A percentile compares a stretch with the other conserved stretches of the same genome.
These are phyloP conservation scores for Ectropis grisescens DNA, from an alignment of 1,140 invertebrate species.

Conservation along the genomic window DNA sequence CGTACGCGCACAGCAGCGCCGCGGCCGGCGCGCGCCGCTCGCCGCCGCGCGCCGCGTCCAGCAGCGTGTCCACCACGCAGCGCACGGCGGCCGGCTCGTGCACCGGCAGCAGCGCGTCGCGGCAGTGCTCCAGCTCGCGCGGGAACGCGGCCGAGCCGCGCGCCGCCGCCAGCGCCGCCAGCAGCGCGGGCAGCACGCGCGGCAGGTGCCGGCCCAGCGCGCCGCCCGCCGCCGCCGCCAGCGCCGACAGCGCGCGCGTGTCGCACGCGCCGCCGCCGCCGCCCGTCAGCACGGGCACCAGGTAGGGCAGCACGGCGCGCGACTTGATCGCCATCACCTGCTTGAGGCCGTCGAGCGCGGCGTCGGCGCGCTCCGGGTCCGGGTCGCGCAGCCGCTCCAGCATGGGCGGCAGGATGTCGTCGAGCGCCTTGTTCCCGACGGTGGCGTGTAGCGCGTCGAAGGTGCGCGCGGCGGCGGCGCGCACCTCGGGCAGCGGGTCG, in stretches of 20 bases:
- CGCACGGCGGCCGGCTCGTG: constrained; percentile 89
- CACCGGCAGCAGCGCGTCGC: constrained; percentile 92
- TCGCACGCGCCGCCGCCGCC: constrained; percentile 84
- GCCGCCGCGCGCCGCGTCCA: constrained; percentile 81
- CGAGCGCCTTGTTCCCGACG: constrained; percentile 94
- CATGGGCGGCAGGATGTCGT: constrained; percentile 96
- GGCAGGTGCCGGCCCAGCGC: constrained; percentile 91
- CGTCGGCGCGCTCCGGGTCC: constrained; percentile 81
- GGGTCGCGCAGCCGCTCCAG: constrained; percentile 86
- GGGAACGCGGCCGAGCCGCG: constrained; percentile 78
- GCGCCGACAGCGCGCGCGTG: constrained; percentile 90
- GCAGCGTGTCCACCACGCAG: constrained; percentile 88
- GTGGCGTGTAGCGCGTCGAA: constrained; percentile 97
- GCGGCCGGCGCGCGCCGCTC: constrained; percentile 83
- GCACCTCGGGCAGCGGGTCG: constrained; percentile 93
- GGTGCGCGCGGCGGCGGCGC: constrained; percentile 94
- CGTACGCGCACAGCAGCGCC: constrained; percentile 90
- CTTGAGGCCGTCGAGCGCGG: constrained; percentile 92
- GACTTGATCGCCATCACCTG: constrained; percentile 95
- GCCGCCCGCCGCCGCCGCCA: constrained; percentile 94
- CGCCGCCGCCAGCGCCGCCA: constrained; percentile 81
- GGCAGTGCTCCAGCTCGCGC: constrained; percentile 92
- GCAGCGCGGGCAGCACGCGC: constrained; percentile 92
- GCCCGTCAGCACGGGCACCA: constrained; percentile 95
- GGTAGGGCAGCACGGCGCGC: constrained; percentile 93